Conservation (phyloP, 2,113 vertebrate species). For the Trachemys scripta region DNA sequence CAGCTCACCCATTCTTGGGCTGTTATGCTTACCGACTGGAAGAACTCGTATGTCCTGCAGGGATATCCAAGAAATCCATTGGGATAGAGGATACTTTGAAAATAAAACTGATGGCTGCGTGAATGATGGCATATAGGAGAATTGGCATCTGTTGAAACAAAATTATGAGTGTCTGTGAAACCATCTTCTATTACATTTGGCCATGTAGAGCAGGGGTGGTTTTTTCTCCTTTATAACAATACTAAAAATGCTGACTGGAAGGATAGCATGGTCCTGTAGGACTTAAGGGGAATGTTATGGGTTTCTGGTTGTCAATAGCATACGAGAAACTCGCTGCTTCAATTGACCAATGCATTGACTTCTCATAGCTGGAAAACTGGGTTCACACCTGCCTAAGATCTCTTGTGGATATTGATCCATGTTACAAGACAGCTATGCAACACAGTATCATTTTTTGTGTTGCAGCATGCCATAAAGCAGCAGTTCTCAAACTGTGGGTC, state of each 20-base stretch:
- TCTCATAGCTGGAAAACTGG: not conserved
- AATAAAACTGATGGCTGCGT: conserved; percentile 30
- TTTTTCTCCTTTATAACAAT: not conserved
- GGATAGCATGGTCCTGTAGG: not conserved
- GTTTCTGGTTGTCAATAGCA: not conserved
- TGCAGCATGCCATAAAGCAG: not conserved
- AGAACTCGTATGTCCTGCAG: conserved; percentile 13
- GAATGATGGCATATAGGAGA: not conserved
- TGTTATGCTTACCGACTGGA: conserved; percentile 29
- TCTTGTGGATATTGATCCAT: not conserved
- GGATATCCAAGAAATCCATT: conserved; percentile 24
- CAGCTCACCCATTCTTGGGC: not conserved
- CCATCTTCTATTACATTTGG: not conserved
- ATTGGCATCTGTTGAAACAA: not conserved
- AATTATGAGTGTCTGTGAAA: conserved; percentile 1
- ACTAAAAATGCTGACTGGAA: not conserved
- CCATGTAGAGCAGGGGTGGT: not conserved
- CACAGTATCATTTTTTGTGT: not conserved
- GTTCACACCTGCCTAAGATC: not conserved
- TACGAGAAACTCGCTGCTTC: not conserved
- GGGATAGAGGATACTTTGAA: not conserved
- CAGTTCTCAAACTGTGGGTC: too few relatives aligned
- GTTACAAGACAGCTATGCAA: not conserved
- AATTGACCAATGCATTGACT: not conserved
- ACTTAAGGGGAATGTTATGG: not conserved